phyloP scores from a whole-genome alignment of 2,888 invertebrate species.

The Teinopalpus imperialis region DNA sequence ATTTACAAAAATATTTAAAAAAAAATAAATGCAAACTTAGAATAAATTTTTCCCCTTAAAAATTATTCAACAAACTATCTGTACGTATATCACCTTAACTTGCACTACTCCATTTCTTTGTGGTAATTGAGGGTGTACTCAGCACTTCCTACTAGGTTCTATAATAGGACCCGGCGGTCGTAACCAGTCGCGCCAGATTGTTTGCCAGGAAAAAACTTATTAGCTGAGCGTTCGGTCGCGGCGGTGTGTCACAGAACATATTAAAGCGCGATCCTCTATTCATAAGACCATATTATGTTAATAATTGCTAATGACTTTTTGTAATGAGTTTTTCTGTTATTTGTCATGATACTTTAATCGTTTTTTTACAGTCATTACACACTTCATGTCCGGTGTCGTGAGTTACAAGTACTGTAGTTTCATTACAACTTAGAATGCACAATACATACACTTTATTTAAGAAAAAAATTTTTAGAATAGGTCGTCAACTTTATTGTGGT shows the following conservation, averaged over 20 bases:
- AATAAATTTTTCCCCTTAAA: too few relatives aligned
- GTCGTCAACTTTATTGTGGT: too few relatives aligned
- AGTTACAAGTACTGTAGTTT: too few relatives aligned
- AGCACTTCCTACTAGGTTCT: constrained; percentile 55
- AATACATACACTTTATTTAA: too few relatives aligned
- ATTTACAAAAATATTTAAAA: too few relatives aligned
- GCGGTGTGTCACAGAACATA: constrained; percentile 11
- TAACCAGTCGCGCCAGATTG: constrained; percentile 28
- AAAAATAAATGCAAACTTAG: too few relatives aligned
- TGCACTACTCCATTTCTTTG: constrained; percentile 60
- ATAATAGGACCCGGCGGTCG: constrained; percentile 46
- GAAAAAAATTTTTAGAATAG: too few relatives aligned
- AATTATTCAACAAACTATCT: constrained; percentile 27
- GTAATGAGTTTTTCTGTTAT: constrained; percentile 3
- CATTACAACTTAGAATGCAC: too few relatives aligned
- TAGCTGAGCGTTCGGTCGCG: constrained; percentile 10
- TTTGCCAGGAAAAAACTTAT: constrained; percentile 30
- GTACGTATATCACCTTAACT: constrained; percentile 33
- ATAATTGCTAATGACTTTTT: constrained; percentile 19
- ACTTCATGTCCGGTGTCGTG: neutral
- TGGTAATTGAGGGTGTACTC: constrained; percentile 59
- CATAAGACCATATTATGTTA: constrained; percentile 2
- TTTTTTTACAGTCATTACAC: constrained; percentile 2
- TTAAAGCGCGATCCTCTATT: constrained; percentile 4
- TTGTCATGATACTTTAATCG: constrained; percentile 5